Evolutionary conservation across 1,140 invertebrate genomes (phyloP).

Genomic region (Drosophila miranda): DNA sequence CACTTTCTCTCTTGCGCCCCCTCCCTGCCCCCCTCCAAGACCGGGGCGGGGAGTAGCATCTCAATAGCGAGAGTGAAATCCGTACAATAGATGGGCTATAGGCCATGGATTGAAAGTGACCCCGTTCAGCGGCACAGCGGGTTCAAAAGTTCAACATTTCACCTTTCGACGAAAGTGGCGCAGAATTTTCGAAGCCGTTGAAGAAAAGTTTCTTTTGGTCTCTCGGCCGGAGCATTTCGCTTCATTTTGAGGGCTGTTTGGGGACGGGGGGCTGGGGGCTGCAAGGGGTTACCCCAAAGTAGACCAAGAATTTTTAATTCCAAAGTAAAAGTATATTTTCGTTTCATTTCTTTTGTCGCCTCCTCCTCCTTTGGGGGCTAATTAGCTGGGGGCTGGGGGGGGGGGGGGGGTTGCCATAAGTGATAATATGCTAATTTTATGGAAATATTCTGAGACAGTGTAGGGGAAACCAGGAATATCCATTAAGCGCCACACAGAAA

Average conservation of each 20-base stretch:
- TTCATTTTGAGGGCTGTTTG: slow-evolving; percentile 1
- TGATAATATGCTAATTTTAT: slow-evolving; percentile 18
- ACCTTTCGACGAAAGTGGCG: slow-evolving; percentile 29
- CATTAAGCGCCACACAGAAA: no score
- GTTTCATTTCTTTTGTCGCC: not conserved
- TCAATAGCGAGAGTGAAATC: slow-evolving; percentile 66
- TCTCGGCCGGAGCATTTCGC: slow-evolving; percentile 7
- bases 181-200: slow-evolving; percentile 27
- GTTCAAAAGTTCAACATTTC: slow-evolving; percentile 46
- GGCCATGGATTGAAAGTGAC: slow-evolving; percentile 24
- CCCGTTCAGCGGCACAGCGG: slow-evolving; percentile 11
- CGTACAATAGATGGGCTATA: not conserved
- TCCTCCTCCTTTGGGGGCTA: slow-evolving; percentile 13
- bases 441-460: not conserved
- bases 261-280: no score
- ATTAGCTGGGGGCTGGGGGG: slow-evolving; percentile 8
- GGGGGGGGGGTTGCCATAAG: no score
- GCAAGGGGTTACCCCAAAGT: not conserved
- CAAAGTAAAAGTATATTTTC: slow-evolving; percentile 24
- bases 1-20: slow-evolving; percentile 39
- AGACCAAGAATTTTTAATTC: slow-evolving; percentile 45
- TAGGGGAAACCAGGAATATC: not conserved
- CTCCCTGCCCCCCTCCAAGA: slow-evolving; percentile 10
- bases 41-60: slow-evolving; percentile 4
- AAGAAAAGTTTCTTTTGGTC: no score